Conservation (phyloP, 2,113 vertebrate species). For the Leptodactylus fuscus region DNA sequence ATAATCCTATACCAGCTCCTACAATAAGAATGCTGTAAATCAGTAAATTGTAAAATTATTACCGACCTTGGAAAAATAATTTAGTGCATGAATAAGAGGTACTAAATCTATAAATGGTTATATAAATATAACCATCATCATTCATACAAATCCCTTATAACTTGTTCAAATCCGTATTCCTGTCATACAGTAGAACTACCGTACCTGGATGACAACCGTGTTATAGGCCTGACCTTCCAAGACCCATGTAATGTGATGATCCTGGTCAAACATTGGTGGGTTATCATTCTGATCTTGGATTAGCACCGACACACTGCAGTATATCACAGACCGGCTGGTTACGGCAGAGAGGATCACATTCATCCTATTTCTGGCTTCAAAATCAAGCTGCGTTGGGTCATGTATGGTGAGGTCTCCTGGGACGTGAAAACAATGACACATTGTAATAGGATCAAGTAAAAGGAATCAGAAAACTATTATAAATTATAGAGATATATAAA, state of each 20-base stretch:
- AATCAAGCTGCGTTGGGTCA: constrained; percentile 82
- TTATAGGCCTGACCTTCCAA: constrained; percentile 82
- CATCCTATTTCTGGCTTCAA: constrained; percentile 76
- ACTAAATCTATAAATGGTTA: neutral
- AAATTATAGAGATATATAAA: neutral
- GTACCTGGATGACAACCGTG: constrained; percentile 84
- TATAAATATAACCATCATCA: neutral
- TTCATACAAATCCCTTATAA: neutral
- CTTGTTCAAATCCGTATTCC: neutral
- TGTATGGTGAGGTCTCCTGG: constrained; percentile 84
- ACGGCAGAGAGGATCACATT: constrained; percentile 83
- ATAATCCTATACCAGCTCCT: constrained; percentile 10
- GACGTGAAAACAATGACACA: neutral
- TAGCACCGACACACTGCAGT: constrained; percentile 78
- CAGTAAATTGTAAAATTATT: constrained; percentile 11
- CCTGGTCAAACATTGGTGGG: constrained; percentile 79
- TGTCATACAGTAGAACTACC: neutral
- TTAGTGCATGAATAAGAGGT: neutral
- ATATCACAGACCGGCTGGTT: constrained; percentile 70
- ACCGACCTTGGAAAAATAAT: neutral
- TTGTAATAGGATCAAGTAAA: neutral
- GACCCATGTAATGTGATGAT: constrained; percentile 77
- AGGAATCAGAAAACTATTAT: neutral
- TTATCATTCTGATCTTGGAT: constrained; percentile 89
- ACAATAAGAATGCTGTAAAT: constrained; percentile 18